Evolutionary conservation across 2,888 invertebrate genomes (phyloP), one percentile per base, ranked within the genome.

Genomic region (Ypsolopha scabrella): DNA sequence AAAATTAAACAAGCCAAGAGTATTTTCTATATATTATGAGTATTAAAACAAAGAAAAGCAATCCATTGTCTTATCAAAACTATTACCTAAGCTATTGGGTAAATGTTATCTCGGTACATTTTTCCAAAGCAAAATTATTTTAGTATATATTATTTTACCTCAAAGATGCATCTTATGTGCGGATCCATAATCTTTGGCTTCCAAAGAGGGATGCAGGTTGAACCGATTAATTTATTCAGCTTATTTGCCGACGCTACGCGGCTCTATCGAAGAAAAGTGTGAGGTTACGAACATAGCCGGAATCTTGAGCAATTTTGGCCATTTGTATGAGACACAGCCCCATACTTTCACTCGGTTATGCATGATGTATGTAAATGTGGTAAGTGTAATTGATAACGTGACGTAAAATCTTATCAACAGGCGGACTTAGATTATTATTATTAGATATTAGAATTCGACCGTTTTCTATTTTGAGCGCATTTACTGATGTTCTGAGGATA

Each of bases 281-380:
- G 66, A 66, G 62, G 69, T 63, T 55, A 65, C 65, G 59, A 66
- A 70, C 71, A 75, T 80, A 71, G 70, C 70, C 68, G 68, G 83
- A 85, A 82, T 85, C 75, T 80, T 80, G 71, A 83, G 80, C 70
- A 70, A 75, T 77, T 82, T 78, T 72, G 66, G 73, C 65, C 80
- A 85, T 85, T 83, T 82, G 83, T 83, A 85, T 85, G 82, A 61
- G 67, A 72, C 75, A 36, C 8, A 43, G 13, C 9, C 60, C 65
- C 72, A 62, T 72, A 86, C 85, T 86, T 86, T 86, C 85, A 85
- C 85, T 83, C 71, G 68, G 75, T 24, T 24, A 24, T 24, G 73
- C 7, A 80, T 85, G 83, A 81, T 80, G 81, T 83, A 72, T 80
- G 75, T 78, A 81, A 82, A 82, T 77, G 72, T 67, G 67, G 67